These are phyloP conservation scores for Mus caroli DNA, from an alignment of 2,797 vertebrate genomes.

Conservation along the genomic window DNA sequence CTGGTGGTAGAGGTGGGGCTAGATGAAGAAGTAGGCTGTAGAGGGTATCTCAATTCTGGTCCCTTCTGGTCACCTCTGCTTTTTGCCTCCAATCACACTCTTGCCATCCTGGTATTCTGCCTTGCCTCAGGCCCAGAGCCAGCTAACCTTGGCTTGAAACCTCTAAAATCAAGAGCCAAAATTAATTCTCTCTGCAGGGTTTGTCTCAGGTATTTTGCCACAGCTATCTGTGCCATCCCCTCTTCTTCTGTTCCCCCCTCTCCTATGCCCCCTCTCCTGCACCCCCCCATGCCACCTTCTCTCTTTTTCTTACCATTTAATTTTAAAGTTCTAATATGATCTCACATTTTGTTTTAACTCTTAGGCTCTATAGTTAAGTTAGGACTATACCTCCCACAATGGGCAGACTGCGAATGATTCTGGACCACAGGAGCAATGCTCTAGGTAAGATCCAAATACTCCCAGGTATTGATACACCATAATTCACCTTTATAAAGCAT, in stretches of 20 bases:
- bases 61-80: background rate
- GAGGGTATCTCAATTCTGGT: background rate
- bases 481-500: background rate
- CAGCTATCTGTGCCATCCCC: background rate
- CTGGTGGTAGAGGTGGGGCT: background rate
- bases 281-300: background rate
- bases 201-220: background rate
- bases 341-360: background rate
- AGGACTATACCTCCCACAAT: background rate
- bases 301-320: background rate
- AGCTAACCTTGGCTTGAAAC: background rate
- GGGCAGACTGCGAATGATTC: background rate
- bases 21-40: background rate
- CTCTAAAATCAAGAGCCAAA: background rate
- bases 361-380: background rate
- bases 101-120: background rate
- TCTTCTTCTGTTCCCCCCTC: background rate
- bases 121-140: background rate
- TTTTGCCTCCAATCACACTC: no score
- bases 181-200: background rate
- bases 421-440: background rate
- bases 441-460: background rate
- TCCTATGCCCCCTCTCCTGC: background rate
- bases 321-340: background rate
- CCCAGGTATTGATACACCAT: background rate